Conservation (phyloP, 1,140 invertebrate species). For the Drosophila ohnishii region DNA sequence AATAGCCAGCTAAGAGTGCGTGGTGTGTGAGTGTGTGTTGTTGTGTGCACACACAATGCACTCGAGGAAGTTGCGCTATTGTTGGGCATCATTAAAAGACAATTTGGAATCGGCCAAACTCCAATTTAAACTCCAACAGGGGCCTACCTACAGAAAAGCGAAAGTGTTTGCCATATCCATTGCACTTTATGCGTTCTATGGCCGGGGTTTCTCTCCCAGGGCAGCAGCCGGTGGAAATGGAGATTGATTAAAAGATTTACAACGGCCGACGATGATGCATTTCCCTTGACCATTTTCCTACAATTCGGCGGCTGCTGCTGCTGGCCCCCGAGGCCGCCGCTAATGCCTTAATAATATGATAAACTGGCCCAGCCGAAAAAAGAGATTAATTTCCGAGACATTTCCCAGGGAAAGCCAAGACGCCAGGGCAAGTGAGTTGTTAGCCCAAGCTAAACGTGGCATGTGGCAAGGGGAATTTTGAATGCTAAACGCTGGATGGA, state of each 20-base stretch:
- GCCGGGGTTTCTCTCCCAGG: background rate
- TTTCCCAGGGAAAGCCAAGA: conserved; percentile 44
- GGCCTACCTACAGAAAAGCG: conserved; percentile 38
- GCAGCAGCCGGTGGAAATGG: conserved; percentile 27
- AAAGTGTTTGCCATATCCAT: conserved; percentile 51
- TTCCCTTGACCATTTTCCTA: conserved; percentile 50
- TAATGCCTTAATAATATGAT: conserved; percentile 60
- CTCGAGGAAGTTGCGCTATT: conserved; percentile 57
- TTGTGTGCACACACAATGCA: conserved; percentile 45
- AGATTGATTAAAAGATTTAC: conserved; percentile 58
- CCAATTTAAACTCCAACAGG: conserved; percentile 21
- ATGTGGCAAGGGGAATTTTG: conserved; percentile 44
- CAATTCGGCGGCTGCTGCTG: conserved; percentile 15
- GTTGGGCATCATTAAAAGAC: conserved; percentile 59
- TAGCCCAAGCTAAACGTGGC: conserved; percentile 47
- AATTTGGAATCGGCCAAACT: conserved; percentile 51
- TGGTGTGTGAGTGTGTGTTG: conserved; percentile 1
- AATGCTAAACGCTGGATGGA: conserved; percentile 24
- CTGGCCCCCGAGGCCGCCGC: conserved; percentile 31
- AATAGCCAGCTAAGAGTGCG: conserved; percentile 25
- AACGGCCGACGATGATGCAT: conserved; percentile 45
- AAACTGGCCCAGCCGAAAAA: conserved; percentile 35
- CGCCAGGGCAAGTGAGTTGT: conserved; percentile 42
- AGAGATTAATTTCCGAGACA: conserved; percentile 50
- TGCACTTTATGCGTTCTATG: conserved; percentile 36